Evolutionary conservation across 2,113 vertebrate genomes (phyloP).

Genomic region (Barnardius zonarius): DNA sequence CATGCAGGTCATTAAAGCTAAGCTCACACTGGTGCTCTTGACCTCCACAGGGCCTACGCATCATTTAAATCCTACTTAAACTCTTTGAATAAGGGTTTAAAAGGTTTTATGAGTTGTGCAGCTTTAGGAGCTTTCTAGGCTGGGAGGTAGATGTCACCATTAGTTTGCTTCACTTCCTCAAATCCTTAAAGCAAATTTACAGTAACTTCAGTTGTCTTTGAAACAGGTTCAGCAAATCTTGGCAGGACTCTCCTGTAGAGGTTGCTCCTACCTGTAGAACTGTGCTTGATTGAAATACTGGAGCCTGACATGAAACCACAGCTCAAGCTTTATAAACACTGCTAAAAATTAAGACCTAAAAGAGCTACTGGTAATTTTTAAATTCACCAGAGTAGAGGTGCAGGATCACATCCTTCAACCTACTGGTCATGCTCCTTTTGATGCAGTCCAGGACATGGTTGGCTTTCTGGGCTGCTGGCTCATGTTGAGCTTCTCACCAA

Average conservation of each 20-base stretch:
- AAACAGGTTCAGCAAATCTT: neutral
- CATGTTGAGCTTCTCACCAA: neutral
- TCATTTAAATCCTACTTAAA: neutral
- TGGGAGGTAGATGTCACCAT: neutral
- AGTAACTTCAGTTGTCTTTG: neutral
- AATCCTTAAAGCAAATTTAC: neutral
- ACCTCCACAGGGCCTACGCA: neutral
- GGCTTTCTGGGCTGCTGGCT: neutral
- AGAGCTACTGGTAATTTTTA: neutral
- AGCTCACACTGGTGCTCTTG: neutral
- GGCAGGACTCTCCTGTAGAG: neutral
- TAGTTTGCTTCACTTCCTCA: neutral
- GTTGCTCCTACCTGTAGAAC: neutral
- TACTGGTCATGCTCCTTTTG: neutral
- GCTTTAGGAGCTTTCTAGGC: neutral
- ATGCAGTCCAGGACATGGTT: neutral
- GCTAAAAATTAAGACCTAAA: neutral
- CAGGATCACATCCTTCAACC: neutral
- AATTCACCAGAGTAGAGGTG: neutral
- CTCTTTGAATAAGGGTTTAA: neutral
- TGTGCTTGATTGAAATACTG: neutral
- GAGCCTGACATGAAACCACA: neutral
- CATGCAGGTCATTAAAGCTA: neutral
- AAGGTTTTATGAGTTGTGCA: neutral
- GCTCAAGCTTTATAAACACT: neutral